phyloP scores from a whole-genome alignment of 2,888 invertebrate genomes.

The Oxytorus armatus region DNA sequence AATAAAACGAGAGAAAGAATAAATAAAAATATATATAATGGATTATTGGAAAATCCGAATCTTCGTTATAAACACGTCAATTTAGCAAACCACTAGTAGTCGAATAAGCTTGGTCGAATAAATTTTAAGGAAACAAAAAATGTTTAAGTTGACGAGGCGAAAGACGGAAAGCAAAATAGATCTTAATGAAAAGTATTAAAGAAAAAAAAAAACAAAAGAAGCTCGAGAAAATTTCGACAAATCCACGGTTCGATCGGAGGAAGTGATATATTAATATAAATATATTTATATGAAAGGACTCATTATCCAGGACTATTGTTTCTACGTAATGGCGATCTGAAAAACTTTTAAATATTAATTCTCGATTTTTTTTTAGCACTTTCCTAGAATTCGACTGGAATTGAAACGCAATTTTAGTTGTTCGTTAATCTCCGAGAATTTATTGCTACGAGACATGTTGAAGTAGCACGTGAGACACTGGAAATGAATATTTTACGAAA shows the following conservation, averaged over 20 bases:
- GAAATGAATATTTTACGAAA: slow-evolving; percentile 8
- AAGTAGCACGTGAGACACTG: not conserved
- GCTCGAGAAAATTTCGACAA: slow-evolving; percentile 31
- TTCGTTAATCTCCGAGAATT: no score
- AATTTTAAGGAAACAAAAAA: slow-evolving; percentile 53
- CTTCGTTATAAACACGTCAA: slow-evolving; percentile 84
- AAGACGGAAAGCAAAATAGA: not conserved
- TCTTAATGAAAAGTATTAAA: not conserved
- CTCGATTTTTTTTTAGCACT: no score
- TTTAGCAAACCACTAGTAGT: slow-evolving; percentile 82
- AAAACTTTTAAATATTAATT: no score
- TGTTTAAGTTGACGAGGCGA: not conserved
- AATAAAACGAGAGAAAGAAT: slow-evolving; percentile 43
- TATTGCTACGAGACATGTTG: not conserved
- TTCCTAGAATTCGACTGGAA: no score
- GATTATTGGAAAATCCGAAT: slow-evolving; percentile 68
- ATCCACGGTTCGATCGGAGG: slow-evolving; percentile 33
- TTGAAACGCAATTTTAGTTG: no score
- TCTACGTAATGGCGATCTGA: no score
- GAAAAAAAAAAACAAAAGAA: slow-evolving; percentile 16
- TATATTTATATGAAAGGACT: slow-evolving; percentile 44
- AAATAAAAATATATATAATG: slow-evolving; percentile 55
- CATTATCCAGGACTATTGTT: slow-evolving; percentile 23
- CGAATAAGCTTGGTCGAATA: slow-evolving; percentile 76
- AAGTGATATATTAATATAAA: slow-evolving; percentile 45